Percentiles rank a stretch among this genome's conserved stretches.
Conservation (phyloP, 2,113 vertebrate species). For the Excalfactoria chinensis region DNA sequence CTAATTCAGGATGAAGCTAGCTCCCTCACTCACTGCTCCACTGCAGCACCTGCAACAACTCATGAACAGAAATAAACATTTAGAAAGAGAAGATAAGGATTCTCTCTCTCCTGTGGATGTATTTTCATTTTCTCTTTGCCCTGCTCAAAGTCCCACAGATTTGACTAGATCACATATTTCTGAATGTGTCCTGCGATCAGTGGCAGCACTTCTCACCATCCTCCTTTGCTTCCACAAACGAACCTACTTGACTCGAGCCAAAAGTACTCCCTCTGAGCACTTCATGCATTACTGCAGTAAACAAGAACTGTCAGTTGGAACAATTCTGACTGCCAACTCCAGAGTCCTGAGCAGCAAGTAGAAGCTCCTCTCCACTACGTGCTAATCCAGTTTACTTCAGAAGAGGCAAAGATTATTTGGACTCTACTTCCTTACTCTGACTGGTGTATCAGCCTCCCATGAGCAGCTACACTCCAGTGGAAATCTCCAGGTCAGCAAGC, state of each 20-base stretch:
- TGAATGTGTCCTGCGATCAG: neutral
- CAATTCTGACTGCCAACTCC: neutral
- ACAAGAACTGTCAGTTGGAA: neutral
- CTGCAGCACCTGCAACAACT: neutral
- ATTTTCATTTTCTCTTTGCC: neutral
- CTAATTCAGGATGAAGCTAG: neutral
- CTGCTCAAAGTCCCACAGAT: neutral
- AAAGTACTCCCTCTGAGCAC: neutral
- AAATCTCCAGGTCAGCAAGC: neutral
- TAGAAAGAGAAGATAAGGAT: neutral
- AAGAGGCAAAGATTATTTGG: neutral
- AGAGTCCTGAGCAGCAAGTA: neutral
- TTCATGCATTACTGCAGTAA: neutral
- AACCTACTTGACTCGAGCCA: neutral
- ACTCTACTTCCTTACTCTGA: neutral
- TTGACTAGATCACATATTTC: neutral
- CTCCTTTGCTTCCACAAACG: rapidly evolving
- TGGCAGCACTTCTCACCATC: neutral
- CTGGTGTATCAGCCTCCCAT: neutral
- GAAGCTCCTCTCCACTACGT: neutral
- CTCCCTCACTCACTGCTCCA: neutral
- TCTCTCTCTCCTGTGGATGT: neutral
- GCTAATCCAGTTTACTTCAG: neutral
- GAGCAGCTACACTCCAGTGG: neutral
- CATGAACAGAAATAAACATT: neutral